These are phyloP conservation scores for Himalopsyche phryganea DNA, from an alignment of 1,140 invertebrate genomes.

Conservation along the genomic window DNA sequence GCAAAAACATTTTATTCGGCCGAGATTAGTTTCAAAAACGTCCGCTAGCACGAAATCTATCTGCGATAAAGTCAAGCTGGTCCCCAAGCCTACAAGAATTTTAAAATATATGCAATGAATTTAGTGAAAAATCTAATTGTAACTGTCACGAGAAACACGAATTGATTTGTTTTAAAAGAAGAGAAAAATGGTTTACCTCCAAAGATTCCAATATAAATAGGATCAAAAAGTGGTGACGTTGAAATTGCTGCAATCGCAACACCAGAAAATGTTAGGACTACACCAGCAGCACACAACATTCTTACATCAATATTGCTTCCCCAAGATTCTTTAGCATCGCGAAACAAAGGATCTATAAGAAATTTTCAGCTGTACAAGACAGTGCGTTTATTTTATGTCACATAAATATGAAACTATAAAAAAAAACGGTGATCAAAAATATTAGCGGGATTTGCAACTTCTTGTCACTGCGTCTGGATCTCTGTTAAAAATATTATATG, in stretches of 20 bases:
- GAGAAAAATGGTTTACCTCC: conserved; percentile 37
- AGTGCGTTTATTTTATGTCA: too few species aligned
- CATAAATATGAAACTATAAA: too few species aligned
- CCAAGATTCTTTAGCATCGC: conserved; percentile 50
- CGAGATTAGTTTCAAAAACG: conserved; percentile 43
- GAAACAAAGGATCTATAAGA: conserved; percentile 48
- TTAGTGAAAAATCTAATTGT: too few species aligned
- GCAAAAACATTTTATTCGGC: conserved; percentile 40
- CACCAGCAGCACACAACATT: conserved; percentile 41
- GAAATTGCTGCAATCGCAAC: conserved; percentile 40
- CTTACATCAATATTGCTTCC: conserved; percentile 41
- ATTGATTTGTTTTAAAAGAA: neutral
- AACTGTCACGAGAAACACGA: neutral
- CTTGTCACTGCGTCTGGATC: too few species aligned
- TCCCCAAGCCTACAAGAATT: conserved; percentile 43
- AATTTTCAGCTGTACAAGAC: neutral
- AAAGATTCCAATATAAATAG: conserved; percentile 42
- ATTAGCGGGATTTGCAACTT: too few species aligned
- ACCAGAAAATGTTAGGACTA: conserved; percentile 37
- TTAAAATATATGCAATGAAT: neutral
- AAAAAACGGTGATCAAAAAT: too few species aligned
- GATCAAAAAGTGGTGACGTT: conserved; percentile 36
- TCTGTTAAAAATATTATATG: too few species aligned
- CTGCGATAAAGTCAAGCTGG: conserved; percentile 47
- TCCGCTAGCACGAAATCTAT: conserved; percentile 48